Conservation (phyloP, 2,888 invertebrate genomes). For the Morpho deidamia region DNA sequence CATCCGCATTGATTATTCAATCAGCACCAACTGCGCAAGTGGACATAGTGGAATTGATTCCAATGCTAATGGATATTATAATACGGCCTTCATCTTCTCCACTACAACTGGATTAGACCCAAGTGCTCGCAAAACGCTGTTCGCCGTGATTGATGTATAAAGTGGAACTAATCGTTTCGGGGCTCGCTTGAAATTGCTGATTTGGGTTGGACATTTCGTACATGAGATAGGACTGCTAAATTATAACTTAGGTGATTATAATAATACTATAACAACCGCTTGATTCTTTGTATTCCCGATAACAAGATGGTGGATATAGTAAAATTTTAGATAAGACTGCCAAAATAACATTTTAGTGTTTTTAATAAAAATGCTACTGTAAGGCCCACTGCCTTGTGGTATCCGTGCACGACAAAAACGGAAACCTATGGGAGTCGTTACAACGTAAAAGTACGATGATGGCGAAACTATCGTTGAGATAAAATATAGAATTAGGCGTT, state of each 20-base stretch:
- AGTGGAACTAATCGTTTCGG: slow-evolving; percentile 12
- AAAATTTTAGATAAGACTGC: too few species aligned
- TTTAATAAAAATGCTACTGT: too few species aligned
- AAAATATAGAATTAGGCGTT: too few species aligned
- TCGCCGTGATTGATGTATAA: slow-evolving; percentile 12
- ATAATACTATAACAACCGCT: not conserved
- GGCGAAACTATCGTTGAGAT: too few species aligned
- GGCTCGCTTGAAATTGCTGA: not conserved
- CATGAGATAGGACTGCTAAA: not conserved
- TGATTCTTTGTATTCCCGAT: not conserved
- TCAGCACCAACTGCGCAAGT: slow-evolving; percentile 40
- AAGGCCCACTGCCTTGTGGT: too few species aligned
- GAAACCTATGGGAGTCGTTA: too few species aligned
- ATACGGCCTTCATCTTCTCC: slow-evolving; percentile 26
- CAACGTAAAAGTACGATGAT: too few species aligned
- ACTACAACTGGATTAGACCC: slow-evolving; percentile 8
- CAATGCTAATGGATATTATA: slow-evolving; percentile 61
- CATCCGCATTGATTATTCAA: slow-evolving; percentile 74
- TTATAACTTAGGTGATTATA: not conserved
- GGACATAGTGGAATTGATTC: slow-evolving; percentile 58
- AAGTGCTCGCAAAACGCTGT: not conserved
- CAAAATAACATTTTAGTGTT: too few species aligned
- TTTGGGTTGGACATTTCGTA: not conserved
- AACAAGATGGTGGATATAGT: too few species aligned
- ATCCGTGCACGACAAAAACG: too few species aligned